Percentiles rank a stretch among this genome's conserved stretches.
These are phyloP conservation scores for Rhinoderma darwinii DNA, from an alignment of 2,113 vertebrate genomes.

Conservation along the genomic window DNA sequence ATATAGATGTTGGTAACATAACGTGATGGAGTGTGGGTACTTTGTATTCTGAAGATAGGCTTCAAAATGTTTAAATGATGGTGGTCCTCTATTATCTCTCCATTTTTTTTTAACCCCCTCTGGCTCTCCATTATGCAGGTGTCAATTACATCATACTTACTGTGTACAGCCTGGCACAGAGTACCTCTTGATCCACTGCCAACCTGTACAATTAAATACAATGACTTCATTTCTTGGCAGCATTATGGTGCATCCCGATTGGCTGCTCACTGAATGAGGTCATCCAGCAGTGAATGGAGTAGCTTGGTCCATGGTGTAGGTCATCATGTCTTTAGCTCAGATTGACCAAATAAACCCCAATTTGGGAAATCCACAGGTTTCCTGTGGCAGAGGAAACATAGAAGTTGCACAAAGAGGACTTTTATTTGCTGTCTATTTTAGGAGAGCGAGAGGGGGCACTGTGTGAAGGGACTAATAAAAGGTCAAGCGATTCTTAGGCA, in stretches of 20 bases:
- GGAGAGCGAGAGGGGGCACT: conserved; percentile 27
- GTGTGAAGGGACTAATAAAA: conserved; percentile 29
- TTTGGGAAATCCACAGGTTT: conserved; percentile 36
- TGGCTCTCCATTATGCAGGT: conserved; percentile 16
- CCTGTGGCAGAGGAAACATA: not conserved
- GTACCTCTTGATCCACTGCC: conserved; percentile 30
- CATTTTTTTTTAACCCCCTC: not conserved
- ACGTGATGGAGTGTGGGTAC: no score
- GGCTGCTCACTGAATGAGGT: conserved; percentile 51
- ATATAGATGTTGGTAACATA: not conserved
- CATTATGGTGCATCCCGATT: not conserved
- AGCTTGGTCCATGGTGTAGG: conserved; percentile 10
- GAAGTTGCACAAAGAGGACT: conserved; percentile 40
- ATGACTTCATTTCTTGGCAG: conserved; percentile 52
- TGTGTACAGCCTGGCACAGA: conserved; percentile 17
- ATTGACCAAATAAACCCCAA: conserved; percentile 43
- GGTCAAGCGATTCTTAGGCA: conserved; percentile 27
- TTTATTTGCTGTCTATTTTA: conserved; percentile 49
- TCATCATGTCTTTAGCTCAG: conserved; percentile 12
- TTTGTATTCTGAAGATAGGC: not conserved
- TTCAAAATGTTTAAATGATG: not conserved
- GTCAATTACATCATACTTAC: conserved; percentile 42
- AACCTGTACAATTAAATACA: conserved; percentile 46
- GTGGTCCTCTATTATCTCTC: not conserved
- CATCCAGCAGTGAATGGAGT: conserved; percentile 49